phyloP scores from a whole-genome alignment of 2,113 vertebrate species.

The Alces alces region DNA sequence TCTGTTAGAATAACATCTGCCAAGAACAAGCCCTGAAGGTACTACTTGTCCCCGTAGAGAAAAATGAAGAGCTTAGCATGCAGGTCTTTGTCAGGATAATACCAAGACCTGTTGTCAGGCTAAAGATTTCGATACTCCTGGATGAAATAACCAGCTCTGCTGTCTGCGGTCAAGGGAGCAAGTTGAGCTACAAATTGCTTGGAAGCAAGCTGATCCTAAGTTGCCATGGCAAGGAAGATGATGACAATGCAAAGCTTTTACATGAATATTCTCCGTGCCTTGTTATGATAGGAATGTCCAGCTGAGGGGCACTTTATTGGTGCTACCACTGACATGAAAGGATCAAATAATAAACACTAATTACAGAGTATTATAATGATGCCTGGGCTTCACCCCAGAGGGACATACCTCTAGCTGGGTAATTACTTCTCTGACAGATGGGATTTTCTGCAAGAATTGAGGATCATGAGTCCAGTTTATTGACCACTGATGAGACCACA shows the following conservation, averaged over 20 bases:
- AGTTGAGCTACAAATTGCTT: constrained; percentile 79
- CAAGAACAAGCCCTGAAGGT: constrained; percentile 18
- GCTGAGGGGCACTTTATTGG: constrained; percentile 68
- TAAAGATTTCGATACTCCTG: constrained; percentile 58
- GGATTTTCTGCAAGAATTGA: constrained; percentile 61
- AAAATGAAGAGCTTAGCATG: constrained; percentile 70
- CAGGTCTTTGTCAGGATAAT: constrained; percentile 71
- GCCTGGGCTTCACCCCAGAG: constrained; percentile 64
- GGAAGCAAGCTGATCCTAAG: constrained; percentile 78
- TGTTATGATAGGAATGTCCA: constrained; percentile 79
- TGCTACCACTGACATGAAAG: constrained; percentile 69
- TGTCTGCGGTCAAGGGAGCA: constrained; percentile 60
- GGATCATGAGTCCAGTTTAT: constrained; percentile 40
- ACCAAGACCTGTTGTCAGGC: constrained; percentile 67
- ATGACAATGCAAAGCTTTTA: constrained; percentile 80
- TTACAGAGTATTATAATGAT: constrained; percentile 76
- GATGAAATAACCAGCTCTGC: constrained; percentile 67
- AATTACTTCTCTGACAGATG: constrained; percentile 65
- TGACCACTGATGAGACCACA: constrained; percentile 51
- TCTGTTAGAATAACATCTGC: constrained; percentile 64
- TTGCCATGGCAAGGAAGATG: constrained; percentile 83
- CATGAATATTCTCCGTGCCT: constrained; percentile 76
- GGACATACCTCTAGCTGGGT: constrained; percentile 61
- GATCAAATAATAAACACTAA: constrained; percentile 81
- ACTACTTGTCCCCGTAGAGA: constrained; percentile 58